Evolutionary conservation across 1,140 invertebrate species (phyloP), one percentile per base, ranked within the genome.

Genomic region (Euwallacea similis): DNA sequence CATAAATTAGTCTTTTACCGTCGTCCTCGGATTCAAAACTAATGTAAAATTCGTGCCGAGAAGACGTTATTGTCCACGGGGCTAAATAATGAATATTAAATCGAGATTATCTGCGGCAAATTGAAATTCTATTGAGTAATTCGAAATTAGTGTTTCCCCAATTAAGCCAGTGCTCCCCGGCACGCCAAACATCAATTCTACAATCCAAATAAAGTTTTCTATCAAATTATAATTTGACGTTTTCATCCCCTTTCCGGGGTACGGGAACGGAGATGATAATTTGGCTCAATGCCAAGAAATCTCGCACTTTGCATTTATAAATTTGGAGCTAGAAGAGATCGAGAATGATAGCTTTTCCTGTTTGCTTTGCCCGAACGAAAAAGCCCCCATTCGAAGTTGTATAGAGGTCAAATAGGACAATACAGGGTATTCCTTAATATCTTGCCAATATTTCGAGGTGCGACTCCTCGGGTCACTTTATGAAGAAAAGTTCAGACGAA

Each of bases 301-400:
- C 63, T 65, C 62, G 46, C 44, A 71, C 43, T 71, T 71, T 66
- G 59, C 55, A 70, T 70, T 70, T 62, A 65, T 71, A 71, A 71
- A 71, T 71, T 66, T 71, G 42, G 7, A 61, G 69, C 53, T 58
- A 41, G 56, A 61, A 71, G n/a, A 71, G 63, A 66, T 71, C 62
- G 62, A 59, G 42, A 15, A 33, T 42, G 69, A 66, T 66, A 61
- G 61, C 47, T 41, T 62, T 63, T 69, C 67, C 58, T 69, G 59
- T 69, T 62, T 69, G 64, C 59, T 16, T 50, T 43, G 42, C 7
- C 13, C 42, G 42, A 50, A 11, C 53, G 15, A 54, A 61, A 69
- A 69, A 60, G 2, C 53, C 1, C 11, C 15, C 33, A 46, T 47
- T 47, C 7, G 15, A 63, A 21, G 44, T 56, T 65, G 47, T 47